Evolutionary conservation across 2,797 vertebrate species (phyloP).

Genomic region (Hephaestus fuliginosus): DNA sequence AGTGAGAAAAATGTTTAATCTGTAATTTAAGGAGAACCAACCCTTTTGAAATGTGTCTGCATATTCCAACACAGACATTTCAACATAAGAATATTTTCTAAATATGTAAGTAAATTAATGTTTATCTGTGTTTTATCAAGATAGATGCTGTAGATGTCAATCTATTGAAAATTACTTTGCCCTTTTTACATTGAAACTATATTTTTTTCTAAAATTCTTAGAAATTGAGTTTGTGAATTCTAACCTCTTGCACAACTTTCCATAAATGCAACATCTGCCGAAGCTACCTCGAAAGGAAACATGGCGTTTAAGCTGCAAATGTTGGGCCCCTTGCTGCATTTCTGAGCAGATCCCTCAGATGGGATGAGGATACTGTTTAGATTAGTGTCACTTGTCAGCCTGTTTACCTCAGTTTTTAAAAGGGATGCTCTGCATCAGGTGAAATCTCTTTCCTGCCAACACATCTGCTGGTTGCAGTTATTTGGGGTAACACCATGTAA

Average conservation of each 20-base stretch:
- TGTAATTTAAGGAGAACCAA: background rate
- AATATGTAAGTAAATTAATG: background rate
- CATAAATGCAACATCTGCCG: background rate
- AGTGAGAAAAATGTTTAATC: constrained; percentile 6
- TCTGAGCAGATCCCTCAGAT: constrained; percentile 14
- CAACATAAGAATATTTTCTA: background rate
- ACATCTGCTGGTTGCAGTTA: constrained; percentile 64
- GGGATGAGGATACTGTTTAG: background rate
- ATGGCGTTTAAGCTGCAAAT: background rate
- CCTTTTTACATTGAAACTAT: background rate
- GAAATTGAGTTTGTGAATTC: background rate
- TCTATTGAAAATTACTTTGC: background rate
- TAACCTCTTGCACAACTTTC: background rate
- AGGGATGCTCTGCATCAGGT: constrained; percentile 46
- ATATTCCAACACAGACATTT: constrained; percentile 3
- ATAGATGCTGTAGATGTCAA: background rate
- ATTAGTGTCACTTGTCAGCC: constrained; percentile 35
- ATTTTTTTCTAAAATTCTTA: background rate
- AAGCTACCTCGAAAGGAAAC: background rate
- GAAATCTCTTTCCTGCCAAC: constrained; percentile 48
- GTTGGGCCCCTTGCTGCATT: background rate
- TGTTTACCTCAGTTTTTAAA: constrained; percentile 37
- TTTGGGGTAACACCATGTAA: constrained; percentile 64
- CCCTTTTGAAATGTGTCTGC: background rate
- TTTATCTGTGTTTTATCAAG: background rate